These are phyloP conservation scores for Thaumatotibia leucotreta DNA, from an alignment of 1,140 invertebrate genomes.

Conservation along the genomic window DNA sequence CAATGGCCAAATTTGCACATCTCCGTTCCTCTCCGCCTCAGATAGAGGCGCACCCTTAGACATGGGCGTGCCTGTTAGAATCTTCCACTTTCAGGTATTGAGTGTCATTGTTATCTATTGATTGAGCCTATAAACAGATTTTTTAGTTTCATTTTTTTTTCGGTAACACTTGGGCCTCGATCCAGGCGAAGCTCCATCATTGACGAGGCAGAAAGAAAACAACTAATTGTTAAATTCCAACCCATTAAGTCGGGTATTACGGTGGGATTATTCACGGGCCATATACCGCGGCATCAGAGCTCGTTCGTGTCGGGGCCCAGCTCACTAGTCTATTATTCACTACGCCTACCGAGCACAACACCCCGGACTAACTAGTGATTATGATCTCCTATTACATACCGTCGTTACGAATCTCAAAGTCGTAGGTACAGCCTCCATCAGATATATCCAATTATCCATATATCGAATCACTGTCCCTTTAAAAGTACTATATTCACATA, in stretches of 20 bases:
- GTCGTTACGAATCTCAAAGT: background rate
- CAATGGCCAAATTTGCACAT: no score
- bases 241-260: constrained; percentile 71
- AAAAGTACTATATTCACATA: no score
- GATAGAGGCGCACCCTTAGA: no score
- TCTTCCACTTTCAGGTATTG: no score
- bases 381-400: background rate
- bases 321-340: constrained; percentile 14
- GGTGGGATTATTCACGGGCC: constrained; percentile 68
- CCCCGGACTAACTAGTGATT: background rate
- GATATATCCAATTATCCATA: no score
- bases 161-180: constrained; percentile 21
- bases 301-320: constrained; percentile 21
- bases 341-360: background rate
- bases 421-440: no score
- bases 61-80: no score
- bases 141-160: background rate
- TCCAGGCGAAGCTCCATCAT: constrained; percentile 45
- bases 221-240: constrained; percentile 75
- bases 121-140: background rate
- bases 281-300: constrained; percentile 62
- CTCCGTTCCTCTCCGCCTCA: no score
- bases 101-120: no score
- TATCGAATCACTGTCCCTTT: no score
- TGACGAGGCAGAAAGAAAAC: constrained; percentile 69